Percentiles rank a stretch among this genome's conserved stretches.
phyloP scores from a whole-genome alignment of 2,113 vertebrate genomes.

The Triplophysa dalaica region DNA sequence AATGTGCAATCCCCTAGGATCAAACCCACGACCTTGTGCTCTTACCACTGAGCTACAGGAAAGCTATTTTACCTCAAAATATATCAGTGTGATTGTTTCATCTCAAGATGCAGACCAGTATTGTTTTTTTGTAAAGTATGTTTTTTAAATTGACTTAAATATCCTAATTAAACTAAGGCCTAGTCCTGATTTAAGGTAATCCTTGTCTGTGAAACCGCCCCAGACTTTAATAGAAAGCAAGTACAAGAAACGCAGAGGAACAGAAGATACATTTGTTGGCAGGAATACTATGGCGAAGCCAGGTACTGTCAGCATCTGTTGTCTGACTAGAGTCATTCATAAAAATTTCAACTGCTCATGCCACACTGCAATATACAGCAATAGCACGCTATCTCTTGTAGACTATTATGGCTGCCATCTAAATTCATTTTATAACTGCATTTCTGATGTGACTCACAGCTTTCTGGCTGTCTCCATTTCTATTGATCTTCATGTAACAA shows the following conservation, averaged over 20 bases:
- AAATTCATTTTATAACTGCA: conserved; percentile 27
- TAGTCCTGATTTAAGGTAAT: too few species aligned
- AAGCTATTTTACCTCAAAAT: too few species aligned
- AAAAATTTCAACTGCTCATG: neutral
- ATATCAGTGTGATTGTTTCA: too few species aligned
- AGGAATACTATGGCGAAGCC: neutral
- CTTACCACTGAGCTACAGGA: too few species aligned
- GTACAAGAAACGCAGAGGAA: neutral
- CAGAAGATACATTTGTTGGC: conserved; percentile 3
- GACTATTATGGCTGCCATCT: conserved; percentile 12
- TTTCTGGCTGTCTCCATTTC: conserved; percentile 33
- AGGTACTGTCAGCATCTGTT: conserved; percentile 20
- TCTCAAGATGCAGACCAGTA: too few species aligned
- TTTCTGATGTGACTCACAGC: conserved; percentile 16
- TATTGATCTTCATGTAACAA: conserved; percentile 53
- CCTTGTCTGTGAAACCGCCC: too few species aligned
- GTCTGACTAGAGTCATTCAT: conserved; percentile 1
- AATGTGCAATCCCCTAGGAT: too few species aligned
- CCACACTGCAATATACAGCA: conserved; percentile 18
- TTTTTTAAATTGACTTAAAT: too few species aligned
- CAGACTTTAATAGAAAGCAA: neutral
- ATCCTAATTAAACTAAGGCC: too few species aligned
- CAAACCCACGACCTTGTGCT: too few species aligned
- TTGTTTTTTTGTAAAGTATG: too few species aligned
- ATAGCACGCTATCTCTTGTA: conserved; percentile 8